Conservation (phyloP, 2,113 vertebrate genomes). For the Corythaixoides concolor region DNA sequence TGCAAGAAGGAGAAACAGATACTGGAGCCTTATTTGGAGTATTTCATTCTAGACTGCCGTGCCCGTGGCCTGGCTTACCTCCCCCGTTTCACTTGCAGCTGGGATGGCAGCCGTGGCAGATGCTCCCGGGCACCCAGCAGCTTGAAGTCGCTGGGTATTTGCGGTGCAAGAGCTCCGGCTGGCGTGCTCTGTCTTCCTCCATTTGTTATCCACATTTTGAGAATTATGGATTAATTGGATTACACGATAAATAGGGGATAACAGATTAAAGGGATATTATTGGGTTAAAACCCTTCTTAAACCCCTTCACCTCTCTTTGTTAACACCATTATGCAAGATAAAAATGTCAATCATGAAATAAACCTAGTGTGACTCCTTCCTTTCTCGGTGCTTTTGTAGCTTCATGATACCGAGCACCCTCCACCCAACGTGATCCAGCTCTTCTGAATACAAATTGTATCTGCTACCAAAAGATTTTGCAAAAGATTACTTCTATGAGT, state of each 20-base stretch:
- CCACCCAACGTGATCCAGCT: neutral
- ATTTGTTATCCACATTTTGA: neutral
- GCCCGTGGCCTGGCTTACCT: accelerated
- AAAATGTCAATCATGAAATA: neutral
- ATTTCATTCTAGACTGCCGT: neutral
- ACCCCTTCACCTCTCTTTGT: constrained; percentile 24
- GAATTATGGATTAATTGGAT: constrained; percentile 58
- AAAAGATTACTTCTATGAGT: neutral
- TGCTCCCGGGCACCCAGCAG: neutral
- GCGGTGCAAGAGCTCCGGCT: neutral
- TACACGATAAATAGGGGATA: constrained; percentile 13
- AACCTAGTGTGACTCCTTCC: neutral
- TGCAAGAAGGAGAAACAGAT: neutral
- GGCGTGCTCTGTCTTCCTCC: neutral
- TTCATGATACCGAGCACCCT: neutral
- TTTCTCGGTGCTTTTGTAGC: neutral
- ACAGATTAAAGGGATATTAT: constrained; percentile 58
- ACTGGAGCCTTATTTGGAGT: neutral
- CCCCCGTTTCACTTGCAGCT: neutral
- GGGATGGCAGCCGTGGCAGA: neutral
- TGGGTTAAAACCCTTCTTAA: constrained; percentile 51
- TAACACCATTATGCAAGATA: constrained; percentile 31
- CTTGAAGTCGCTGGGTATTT: neutral
- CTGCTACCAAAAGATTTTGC: neutral
- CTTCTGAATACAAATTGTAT: neutral